phyloP scores from a whole-genome alignment of 2,113 vertebrate genomes.

The Elaphurus davidianus region DNA sequence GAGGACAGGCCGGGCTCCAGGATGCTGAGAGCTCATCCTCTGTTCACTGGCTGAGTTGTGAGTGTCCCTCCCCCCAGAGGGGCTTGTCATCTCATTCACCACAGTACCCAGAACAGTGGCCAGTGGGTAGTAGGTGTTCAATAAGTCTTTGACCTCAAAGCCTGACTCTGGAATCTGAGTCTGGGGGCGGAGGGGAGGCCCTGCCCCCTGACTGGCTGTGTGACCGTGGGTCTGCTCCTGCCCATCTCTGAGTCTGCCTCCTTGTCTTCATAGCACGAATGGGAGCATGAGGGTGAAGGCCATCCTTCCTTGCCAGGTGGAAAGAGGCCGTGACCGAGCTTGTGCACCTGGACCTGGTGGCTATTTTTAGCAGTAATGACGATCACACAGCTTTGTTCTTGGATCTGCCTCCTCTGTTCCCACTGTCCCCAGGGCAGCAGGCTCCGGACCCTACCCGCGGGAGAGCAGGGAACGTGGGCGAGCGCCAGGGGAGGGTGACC shows the following conservation, averaged over 20 bases:
- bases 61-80: background rate
- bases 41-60: background rate
- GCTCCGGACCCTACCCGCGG: background rate
- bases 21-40: background rate
- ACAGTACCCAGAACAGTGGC: background rate
- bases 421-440: background rate
- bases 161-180: background rate
- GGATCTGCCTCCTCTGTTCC: background rate
- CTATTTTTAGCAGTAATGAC: background rate
- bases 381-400: background rate
- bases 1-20: rapidly evolving
- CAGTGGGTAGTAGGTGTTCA: background rate
- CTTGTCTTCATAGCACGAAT: background rate
- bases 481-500: background rate
- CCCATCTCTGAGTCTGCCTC: background rate
- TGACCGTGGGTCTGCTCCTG: background rate
- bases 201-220: background rate
- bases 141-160: background rate
- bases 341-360: background rate
- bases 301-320: background rate
- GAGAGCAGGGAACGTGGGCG: background rate
- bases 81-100: background rate
- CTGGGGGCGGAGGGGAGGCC: background rate
- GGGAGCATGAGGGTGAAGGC: background rate
- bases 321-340: background rate